Evolutionary conservation across 2,888 invertebrate genomes (phyloP), one percentile per base, ranked within the genome.

Genomic region (Exocentrus adspersus): DNA sequence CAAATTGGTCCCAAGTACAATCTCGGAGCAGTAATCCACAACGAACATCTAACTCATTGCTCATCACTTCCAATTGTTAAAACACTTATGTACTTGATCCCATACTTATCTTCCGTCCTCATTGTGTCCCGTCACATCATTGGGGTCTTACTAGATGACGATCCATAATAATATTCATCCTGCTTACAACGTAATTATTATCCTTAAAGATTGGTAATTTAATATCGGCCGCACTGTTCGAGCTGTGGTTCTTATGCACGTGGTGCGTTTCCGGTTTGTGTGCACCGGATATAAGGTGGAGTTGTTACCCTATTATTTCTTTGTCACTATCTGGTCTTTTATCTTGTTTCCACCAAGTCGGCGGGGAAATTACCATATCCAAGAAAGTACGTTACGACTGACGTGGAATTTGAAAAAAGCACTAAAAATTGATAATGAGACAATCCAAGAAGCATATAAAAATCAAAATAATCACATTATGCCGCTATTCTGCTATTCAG

Each of bases 221-320:
- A 46, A 65, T 53, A 62, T 56, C 56, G 30, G 46, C 43, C 37
- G 60, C 30, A 66, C 64, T 67, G 69, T 69, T 56, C 69, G 62
- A 65, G 69, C 60, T 66, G 54, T 60, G 65, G 68, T 72, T 69
- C 70, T 71, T 67, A 65, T 70, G 68, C 73, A 72, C 72, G 71
- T 73, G 74, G 68, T 65, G 61, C 62, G 57, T 65, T 69, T 73
- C 74, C 75, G 73, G 75, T 74, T 60, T 37, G 53, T 30, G 46
- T 43, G 60, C 66, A 73, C 75, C 76, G 77, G 77, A 77, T 76
- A 75, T 71, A 75, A 75, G 75, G 75, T 75, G 72, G 67, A 72
- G 71, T 68, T 72, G 56, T 64, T 62, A 59, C 64, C 64, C 65
- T 62, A 59, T 60, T 62, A 60, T 67, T 58, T 60, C 59, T 62